These are phyloP conservation scores for Cynoglossus semilaevis DNA, from an alignment of 2,113 vertebrate species.

Conservation along the genomic window DNA sequence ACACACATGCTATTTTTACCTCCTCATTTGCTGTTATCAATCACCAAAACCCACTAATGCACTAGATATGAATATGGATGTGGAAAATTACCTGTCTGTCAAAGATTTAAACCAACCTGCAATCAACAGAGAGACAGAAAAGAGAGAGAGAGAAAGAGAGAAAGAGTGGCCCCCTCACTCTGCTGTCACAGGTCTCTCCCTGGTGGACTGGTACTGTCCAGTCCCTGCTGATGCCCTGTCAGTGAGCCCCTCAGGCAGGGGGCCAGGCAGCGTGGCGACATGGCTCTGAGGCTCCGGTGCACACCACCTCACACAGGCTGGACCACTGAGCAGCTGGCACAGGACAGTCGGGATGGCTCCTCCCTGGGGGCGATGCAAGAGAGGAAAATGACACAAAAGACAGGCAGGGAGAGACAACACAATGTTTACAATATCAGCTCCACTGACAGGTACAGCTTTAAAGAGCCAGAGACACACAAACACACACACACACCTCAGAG, in stretches of 20 bases:
- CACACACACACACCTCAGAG: too few relatives aligned
- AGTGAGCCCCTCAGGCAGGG: slow-evolving; percentile 55
- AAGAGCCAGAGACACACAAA: slow-evolving; percentile 38
- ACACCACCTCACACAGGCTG: slow-evolving; percentile 63
- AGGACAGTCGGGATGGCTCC: slow-evolving; percentile 55
- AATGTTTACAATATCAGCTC: slow-evolving; percentile 63
- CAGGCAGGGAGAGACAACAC: slow-evolving; percentile 60
- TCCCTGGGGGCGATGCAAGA: slow-evolving; percentile 59
- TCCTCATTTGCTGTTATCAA: too few relatives aligned
- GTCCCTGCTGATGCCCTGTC: slow-evolving; percentile 72
- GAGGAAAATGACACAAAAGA: slow-evolving; percentile 61
- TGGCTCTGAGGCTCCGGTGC: slow-evolving; percentile 68
- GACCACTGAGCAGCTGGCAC: slow-evolving; percentile 74
- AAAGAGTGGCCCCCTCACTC: slow-evolving; percentile 31
- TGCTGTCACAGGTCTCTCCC: slow-evolving; percentile 60
- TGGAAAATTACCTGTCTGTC: slow-evolving; percentile 39
- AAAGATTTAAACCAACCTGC: slow-evolving; percentile 33
- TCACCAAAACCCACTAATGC: slow-evolving; percentile 12
- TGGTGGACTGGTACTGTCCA: slow-evolving; percentile 52
- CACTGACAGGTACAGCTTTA: slow-evolving; percentile 63
- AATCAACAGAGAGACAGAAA: slow-evolving; percentile 52
- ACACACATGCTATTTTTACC: too few relatives aligned
- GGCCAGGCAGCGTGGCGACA: slow-evolving; percentile 63
- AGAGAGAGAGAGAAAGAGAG: too few relatives aligned
- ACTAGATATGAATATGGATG: slow-evolving; percentile 8